A percentile compares a stretch with the other conserved stretches of the same genome.
Conservation (phyloP, 2,888 invertebrate species). For the Mesorhabditis belari region DNA sequence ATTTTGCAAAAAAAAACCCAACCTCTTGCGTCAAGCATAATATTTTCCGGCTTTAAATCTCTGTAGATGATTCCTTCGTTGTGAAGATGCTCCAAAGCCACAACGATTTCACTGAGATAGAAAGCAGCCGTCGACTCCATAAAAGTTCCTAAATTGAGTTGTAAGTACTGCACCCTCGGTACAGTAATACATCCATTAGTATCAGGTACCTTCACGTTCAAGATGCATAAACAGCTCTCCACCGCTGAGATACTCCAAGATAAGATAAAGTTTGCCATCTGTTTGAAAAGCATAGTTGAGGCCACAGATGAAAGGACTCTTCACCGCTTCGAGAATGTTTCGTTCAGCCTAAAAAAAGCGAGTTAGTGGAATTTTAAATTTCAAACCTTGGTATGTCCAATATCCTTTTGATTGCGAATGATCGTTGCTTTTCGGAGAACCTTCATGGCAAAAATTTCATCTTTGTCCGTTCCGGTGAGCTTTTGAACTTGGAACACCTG, state of each 20-base stretch:
- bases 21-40: slow-evolving; percentile 80
- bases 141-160: slow-evolving; percentile 79
- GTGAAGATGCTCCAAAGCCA: slow-evolving; percentile 96
- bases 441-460: slow-evolving; percentile 98
- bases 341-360: slow-evolving; percentile 71
- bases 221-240: slow-evolving; percentile 98
- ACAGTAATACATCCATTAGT: too few species aligned
- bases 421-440: slow-evolving; percentile 83
- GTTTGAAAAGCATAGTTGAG: slow-evolving; percentile 99
- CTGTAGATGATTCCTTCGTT: slow-evolving; percentile 78
- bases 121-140: slow-evolving; percentile 95
- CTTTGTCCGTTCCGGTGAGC: slow-evolving; percentile 80
- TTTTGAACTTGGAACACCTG: slow-evolving; percentile 70
- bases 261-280: slow-evolving; percentile 94
- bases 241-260: slow-evolving; percentile 95
- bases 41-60: slow-evolving; percentile 97
- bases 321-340: slow-evolving; percentile 91
- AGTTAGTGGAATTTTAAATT: background rate
- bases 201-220: slow-evolving; percentile 84
- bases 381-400: slow-evolving; percentile 91
- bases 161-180: too few species aligned
- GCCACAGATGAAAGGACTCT: slow-evolving; percentile 99
- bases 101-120: slow-evolving; percentile 90
- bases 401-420: slow-evolving; percentile 97
- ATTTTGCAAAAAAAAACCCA: background rate